Evolutionary conservation across 2,113 vertebrate genomes (phyloP).

Genomic region (Bos javanicus): DNA sequence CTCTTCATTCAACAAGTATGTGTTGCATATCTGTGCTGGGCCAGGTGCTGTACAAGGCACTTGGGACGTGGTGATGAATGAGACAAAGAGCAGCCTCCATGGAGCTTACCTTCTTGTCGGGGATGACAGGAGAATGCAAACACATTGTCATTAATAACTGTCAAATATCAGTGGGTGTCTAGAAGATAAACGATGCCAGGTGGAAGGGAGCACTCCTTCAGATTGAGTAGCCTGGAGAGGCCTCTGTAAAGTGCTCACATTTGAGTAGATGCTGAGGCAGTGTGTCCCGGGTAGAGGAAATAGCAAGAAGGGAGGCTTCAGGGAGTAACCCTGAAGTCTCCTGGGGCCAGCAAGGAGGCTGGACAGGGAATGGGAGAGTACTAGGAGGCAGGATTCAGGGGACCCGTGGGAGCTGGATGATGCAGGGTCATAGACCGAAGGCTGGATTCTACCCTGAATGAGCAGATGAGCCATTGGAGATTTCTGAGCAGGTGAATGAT

Average conservation of each 20-base stretch:
- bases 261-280: background rate
- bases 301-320: background rate
- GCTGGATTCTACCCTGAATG: background rate
- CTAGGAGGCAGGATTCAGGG: background rate
- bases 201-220: background rate
- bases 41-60: background rate
- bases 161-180: background rate
- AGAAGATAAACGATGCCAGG: background rate
- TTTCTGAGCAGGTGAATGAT: background rate
- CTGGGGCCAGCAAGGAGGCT: background rate
- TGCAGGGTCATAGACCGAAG: rapidly evolving
- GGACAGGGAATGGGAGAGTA: background rate
- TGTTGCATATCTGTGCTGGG: background rate
- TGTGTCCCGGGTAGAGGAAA: background rate
- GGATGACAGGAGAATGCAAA: background rate
- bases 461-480: background rate
- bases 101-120: background rate
- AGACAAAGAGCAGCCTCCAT: background rate
- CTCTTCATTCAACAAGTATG: background rate
- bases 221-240: background rate
- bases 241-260: background rate
- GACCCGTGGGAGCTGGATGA: background rate
- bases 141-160: background rate
- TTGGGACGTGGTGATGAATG: background rate
- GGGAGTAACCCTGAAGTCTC: background rate